phyloP scores from a whole-genome alignment of 2,888 invertebrate species.

The Leistus spinibarbis region DNA sequence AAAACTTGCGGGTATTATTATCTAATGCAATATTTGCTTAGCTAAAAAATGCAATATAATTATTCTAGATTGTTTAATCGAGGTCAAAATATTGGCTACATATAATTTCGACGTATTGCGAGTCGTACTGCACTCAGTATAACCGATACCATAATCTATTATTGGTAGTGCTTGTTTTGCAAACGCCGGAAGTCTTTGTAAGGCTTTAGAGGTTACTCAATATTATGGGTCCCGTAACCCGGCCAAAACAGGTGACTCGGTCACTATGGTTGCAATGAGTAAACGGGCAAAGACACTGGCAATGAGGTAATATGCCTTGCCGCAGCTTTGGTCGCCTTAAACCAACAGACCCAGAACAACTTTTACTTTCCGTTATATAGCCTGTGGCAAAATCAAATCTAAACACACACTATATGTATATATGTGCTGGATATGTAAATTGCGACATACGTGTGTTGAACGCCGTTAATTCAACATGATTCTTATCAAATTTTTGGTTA shows the following conservation, averaged over 20 bases:
- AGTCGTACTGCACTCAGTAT: not conserved
- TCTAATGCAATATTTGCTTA: too few species aligned
- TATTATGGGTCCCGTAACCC: not conserved
- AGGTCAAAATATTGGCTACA: not conserved
- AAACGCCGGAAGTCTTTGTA: not conserved
- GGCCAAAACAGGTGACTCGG: not conserved
- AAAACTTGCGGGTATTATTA: too few species aligned
- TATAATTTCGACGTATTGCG: too few species aligned
- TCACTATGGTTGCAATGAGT: not conserved
- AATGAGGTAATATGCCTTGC: not conserved
- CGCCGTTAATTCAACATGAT: too few species aligned
- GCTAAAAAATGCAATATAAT: not conserved
- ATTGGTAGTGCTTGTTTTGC: not conserved
- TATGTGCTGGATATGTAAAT: not conserved
- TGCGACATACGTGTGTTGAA: not conserved
- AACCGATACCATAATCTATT: not conserved
- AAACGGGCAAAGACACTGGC: not conserved
- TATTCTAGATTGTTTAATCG: not conserved
- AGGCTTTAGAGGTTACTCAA: not conserved
- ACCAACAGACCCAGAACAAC: not conserved
- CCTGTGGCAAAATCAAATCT: not conserved
- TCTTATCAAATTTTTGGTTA: too few species aligned
- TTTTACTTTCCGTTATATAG: constrained; percentile 1
- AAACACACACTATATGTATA: not conserved
- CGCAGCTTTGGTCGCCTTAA: not conserved